A percentile compares a stretch with the other conserved stretches of the same genome.
Evolutionary conservation across 1,140 invertebrate species (phyloP).

Genomic region (Episyrphus balteatus): DNA sequence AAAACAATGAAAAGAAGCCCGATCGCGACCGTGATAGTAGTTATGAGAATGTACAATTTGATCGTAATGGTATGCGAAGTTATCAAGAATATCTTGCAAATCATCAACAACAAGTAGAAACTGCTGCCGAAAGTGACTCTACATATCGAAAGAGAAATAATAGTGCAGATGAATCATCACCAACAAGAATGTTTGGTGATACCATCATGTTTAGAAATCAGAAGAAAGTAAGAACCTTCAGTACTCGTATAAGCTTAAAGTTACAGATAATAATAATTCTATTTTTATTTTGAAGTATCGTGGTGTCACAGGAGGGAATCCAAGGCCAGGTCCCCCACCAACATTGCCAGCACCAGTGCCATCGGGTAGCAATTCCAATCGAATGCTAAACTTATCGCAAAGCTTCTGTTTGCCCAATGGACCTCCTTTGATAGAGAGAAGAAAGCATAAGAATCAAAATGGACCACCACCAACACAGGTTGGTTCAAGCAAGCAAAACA

Average conservation of each 20-base stretch:
- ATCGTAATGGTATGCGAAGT: conserved; percentile 12
- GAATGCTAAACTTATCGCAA: conserved; percentile 41
- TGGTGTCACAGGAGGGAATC: conserved; percentile 18
- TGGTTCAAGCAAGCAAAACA: too few relatives aligned
- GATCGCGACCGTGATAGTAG: conserved; percentile 7
- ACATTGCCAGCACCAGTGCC: conserved; percentile 53
- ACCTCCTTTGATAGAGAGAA: conserved; percentile 25
- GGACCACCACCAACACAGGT: conserved; percentile 18
- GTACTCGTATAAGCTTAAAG: not conserved
- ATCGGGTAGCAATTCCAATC: conserved; percentile 31
- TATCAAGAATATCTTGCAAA: conserved; percentile 24
- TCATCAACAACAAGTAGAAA: conserved; percentile 9
- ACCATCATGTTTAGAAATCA: conserved; percentile 27
- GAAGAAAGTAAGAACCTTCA: conserved; percentile 23
- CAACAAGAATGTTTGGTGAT: conserved; percentile 46
- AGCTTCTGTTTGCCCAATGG: conserved; percentile 38
- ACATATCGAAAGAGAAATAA: conserved; percentile 29
- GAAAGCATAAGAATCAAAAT: conserved; percentile 29
- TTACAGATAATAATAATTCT: not conserved
- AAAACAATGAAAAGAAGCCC: conserved; percentile 7
- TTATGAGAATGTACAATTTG: conserved; percentile 23
- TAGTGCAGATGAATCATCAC: conserved; percentile 39
- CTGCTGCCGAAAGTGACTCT: conserved; percentile 20
- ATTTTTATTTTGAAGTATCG: conserved; percentile 11
- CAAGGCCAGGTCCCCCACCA: conserved; percentile 46